Conservation (phyloP, 2,888 invertebrate genomes). For the Torymus aiolomorphi region DNA sequence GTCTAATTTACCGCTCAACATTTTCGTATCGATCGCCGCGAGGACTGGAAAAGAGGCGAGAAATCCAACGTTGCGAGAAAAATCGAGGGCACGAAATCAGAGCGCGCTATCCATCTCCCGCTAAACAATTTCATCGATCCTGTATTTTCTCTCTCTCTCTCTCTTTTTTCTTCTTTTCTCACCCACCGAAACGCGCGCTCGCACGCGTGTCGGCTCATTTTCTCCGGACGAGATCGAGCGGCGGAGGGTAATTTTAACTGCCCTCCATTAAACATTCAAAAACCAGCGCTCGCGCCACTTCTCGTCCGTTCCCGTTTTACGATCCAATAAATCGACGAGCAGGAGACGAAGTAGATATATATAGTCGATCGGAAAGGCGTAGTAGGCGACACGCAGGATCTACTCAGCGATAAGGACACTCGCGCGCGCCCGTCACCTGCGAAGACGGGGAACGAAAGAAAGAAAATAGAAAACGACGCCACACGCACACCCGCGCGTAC, state of each 20-base stretch:
- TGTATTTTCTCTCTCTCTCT: no score
- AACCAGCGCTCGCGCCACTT: not conserved
- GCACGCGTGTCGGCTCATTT: no score
- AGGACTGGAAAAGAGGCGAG: no score
- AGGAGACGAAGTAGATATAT: not conserved
- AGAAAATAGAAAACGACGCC: not conserved
- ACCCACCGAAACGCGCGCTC: no score
- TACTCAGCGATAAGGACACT: no score
- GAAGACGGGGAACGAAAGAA: not conserved
- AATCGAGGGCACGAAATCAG: no score
- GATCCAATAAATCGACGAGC: slow-evolving; percentile 14
- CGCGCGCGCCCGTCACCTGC: no score
- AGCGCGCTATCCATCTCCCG: no score
- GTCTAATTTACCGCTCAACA: not conserved
- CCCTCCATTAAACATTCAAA: slow-evolving; percentile 39
- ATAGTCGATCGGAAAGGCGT: not conserved
- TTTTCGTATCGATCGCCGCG: not conserved
- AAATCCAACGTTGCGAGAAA: no score
- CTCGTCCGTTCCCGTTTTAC: slow-evolving; percentile 10
- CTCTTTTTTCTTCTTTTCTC: no score
- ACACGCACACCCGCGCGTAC: not conserved
- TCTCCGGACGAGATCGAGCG: not conserved
- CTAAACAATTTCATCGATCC: no score
- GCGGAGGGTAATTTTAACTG: slow-evolving; percentile 29
- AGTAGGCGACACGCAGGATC: not conserved